Base-by-base conservation (phyloP, 2,113 vertebrate genomes). In the Semicossyphus pulcher region DNA sequence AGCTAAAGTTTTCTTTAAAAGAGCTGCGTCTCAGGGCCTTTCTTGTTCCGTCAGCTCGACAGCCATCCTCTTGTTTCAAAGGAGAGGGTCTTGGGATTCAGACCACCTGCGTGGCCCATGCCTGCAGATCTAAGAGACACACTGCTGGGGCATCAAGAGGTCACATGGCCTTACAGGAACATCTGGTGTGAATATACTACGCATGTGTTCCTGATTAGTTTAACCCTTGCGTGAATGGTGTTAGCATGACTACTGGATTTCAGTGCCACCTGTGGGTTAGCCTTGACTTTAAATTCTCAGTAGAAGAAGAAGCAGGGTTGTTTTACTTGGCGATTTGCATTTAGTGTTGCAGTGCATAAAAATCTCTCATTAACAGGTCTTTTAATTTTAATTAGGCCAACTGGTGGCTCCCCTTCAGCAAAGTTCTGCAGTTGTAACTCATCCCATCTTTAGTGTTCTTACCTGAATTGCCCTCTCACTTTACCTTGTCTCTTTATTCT, bases 111-210 rank as follows among this genome's bases (percentile, higher is more conserved):
- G 16, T 59, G 60, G 32, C 45, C 42, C 0, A 1, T n/a, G 66
- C 44, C 64, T 57, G 49, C 34, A 52, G 70, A 48, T 84, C 42
- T 20, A 39, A 56, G 51, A 76, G 48, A 25, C 52, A 44, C 25
- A 67, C 56, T 54, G 62, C 58, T 66, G 72, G 23, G 65, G 57
- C 18, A 31, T 71, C 26, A 37, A 66, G 37, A 71, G 87, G 81
- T 81, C 75, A n/a, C 2, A 26, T 26, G 47, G 70, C 71, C 54
- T 70, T 39, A 52, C 34, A 45, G 29, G 65, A 81, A 83, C 84
- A 89, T 87, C 81, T 88, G 88, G 79, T 76, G 21, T 58, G 16
- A 77, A 76, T 83, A 5, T 29, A 58, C 21, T 48, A 20, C 76
- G 79, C 82, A 83, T 63, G 59, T 63, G 77, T 78, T 81, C 23